phyloP scores from a whole-genome alignment of 2,888 invertebrate genomes.

The Schizaphis graminum region DNA sequence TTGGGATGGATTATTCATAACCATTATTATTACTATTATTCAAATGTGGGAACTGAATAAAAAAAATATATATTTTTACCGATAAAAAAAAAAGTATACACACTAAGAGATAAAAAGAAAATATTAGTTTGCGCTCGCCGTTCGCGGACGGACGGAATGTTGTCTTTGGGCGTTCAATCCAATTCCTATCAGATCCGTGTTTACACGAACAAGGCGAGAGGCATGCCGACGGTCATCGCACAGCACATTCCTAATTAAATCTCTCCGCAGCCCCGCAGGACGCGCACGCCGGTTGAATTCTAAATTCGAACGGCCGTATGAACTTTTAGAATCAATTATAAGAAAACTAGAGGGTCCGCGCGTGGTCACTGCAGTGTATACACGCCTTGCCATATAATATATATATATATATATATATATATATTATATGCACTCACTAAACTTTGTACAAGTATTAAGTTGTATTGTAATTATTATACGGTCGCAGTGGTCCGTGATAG shows the following conservation, averaged over 20 bases:
- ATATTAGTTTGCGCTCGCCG: background rate
- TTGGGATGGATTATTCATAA: background rate
- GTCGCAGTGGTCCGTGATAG: background rate
- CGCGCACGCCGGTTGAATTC: background rate
- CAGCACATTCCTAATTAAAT: background rate
- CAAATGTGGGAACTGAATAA: background rate
- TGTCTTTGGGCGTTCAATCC: background rate
- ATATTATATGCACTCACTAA: background rate
- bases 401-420: too few species aligned
- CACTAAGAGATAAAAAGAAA: background rate
- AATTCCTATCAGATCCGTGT: background rate
- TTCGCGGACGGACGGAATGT: background rate
- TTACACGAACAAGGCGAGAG: background rate
- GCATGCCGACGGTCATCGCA: background rate
- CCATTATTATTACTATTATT: background rate
- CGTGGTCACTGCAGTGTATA: background rate
- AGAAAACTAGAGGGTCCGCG: background rate
- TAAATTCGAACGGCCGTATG: background rate
- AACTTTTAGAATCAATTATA: constrained; percentile 3
- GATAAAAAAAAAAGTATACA: background rate
- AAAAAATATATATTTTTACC: background rate
- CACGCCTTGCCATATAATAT: too few species aligned
- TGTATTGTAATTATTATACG: background rate
- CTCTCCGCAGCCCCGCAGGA: background rate
- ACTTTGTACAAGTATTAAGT: background rate